These are phyloP conservation scores for Pheucticus melanocephalus DNA, from an alignment of 2,113 vertebrate genomes.

Conservation along the genomic window DNA sequence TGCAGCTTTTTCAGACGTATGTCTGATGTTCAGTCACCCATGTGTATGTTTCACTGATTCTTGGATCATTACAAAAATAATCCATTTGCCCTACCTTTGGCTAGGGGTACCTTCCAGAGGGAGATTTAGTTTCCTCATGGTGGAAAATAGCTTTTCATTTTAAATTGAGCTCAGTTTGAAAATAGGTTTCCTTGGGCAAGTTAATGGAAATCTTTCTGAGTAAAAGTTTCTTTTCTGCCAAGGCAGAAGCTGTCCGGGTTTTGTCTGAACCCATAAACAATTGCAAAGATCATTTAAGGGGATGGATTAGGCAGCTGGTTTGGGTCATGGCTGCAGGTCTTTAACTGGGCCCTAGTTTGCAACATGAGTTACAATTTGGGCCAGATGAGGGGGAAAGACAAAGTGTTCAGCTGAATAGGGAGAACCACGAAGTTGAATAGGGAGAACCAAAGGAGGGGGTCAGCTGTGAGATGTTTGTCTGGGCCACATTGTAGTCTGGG, in stretches of 20 bases:
- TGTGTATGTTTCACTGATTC: neutral
- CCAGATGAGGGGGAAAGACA: neutral
- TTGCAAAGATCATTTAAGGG: neutral
- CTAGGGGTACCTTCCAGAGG: neutral
- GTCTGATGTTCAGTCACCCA: neutral
- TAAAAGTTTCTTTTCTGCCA: neutral
- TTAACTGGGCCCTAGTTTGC: neutral
- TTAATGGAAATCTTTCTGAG: constrained; percentile 10
- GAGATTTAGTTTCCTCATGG: neutral
- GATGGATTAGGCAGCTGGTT: neutral
- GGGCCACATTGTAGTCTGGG: neutral
- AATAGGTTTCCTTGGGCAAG: neutral
- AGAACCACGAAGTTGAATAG: neutral
- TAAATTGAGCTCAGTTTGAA: neutral
- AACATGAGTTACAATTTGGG: neutral
- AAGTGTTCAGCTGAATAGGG: neutral
- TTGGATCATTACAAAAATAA: neutral
- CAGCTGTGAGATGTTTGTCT: neutral
- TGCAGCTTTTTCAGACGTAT: neutral
- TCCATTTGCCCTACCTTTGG: neutral
- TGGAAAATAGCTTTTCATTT: neutral
- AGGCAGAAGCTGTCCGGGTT: neutral
- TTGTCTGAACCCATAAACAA: neutral
- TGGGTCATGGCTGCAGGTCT: neutral
- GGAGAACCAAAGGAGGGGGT: neutral